Base-by-base conservation (phyloP, 2,888 invertebrate species). In the Heteromurus nitidus region DNA sequence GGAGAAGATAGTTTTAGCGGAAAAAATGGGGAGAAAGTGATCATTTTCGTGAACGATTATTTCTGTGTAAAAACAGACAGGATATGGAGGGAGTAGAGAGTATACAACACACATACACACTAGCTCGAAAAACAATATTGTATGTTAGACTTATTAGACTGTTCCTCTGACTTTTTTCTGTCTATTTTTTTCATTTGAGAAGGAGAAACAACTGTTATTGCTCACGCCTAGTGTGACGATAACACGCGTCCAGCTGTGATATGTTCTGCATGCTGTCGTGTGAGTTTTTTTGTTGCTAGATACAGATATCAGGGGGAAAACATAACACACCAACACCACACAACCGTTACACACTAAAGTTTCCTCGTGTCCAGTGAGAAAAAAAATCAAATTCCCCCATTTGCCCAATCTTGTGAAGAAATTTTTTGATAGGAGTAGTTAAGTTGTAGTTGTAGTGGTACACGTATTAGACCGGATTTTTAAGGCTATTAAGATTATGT, bases 181-280 rank as follows among this genome's bases (percentile, higher is more conserved):
- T 64, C 42, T 26, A 7, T 36, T 68, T 44, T 62, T 44, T 42
- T 65, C 65, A 7, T 24, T 36, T 2, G 42, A 64, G 42, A n/a
- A n/a, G n/a, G 28, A 47, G 18, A 80, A 80, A 58, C 64, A 80
- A 80, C 72, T 80, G 80, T 80, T 80, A 80, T 80, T 80, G 72
- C 80, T 80, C 80, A 80, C 80, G 80, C 80, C 72, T 80, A 80
- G 80, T 72, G 70, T 80, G 80, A 80, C 80, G 80, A 80, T 80
- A 80, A 72, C 80, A 72, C 80, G 72, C 70, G 80, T 72, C 80
- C 80, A 80, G 80, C 80, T 80, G 80, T 72, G 80, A 80, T 80
- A 80, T 70, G 20, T 62, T 47, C 20, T 75, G 31, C n/a, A 31
- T 36, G 44, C 47, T 74, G 74, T 58, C 75, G 74, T 67, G 42